These are phyloP conservation scores for Dreissena polymorpha DNA, from an alignment of 1,140 invertebrate species.

Conservation along the genomic window DNA sequence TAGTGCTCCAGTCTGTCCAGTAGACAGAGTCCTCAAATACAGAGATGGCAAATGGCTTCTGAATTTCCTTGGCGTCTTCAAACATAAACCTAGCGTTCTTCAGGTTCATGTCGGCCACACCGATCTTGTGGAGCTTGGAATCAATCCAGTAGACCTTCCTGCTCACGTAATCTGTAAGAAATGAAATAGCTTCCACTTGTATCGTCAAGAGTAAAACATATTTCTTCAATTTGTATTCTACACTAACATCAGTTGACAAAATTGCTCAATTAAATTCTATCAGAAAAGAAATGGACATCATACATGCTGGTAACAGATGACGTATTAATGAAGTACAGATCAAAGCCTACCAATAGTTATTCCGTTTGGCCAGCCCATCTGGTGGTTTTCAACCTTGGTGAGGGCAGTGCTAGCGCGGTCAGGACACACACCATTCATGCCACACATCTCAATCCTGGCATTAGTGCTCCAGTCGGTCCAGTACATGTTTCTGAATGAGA, in stretches of 20 bases:
- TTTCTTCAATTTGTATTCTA: no score
- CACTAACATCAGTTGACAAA: no score
- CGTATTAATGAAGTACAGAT: background rate
- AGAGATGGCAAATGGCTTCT: conserved; percentile 81
- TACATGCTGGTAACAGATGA: background rate
- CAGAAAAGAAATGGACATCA: no score
- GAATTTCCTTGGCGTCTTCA: conserved; percentile 76
- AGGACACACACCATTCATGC: conserved; percentile 78
- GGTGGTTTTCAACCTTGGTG: conserved; percentile 62
- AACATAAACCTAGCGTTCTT: conserved; percentile 77
- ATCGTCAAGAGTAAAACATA: no score
- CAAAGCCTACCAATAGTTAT: conserved; percentile 78
- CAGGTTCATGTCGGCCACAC: conserved; percentile 84
- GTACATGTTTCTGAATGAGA: conserved; percentile 77
- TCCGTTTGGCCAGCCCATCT: conserved; percentile 81
- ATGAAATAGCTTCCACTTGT: background rate
- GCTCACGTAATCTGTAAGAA: conserved; percentile 74
- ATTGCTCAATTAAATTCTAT: no score
- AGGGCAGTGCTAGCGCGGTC: conserved; percentile 4
- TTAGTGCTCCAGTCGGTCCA: conserved; percentile 81
- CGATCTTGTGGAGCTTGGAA: conserved; percentile 86
- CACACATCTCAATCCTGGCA: conserved; percentile 80
- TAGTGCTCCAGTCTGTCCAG: conserved; percentile 98
- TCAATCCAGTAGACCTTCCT: conserved; percentile 96
- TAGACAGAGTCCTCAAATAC: conserved; percentile 91